Conservation (phyloP, 2,888 invertebrate species). For the Leistus spinibarbis region DNA sequence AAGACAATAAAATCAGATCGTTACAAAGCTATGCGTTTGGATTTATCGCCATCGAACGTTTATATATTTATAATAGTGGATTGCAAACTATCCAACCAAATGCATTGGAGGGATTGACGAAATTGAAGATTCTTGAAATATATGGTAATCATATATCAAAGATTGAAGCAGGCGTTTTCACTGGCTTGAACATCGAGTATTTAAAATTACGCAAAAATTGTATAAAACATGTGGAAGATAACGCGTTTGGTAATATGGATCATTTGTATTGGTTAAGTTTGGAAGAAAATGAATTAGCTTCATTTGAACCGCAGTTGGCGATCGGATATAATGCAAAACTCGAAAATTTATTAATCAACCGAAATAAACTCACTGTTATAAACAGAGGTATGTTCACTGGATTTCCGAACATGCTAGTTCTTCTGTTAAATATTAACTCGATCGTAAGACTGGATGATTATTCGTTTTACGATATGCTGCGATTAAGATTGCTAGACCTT, state of each 20-base stretch:
- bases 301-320: constrained; percentile 13
- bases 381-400: constrained; percentile 18
- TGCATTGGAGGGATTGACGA: constrained; percentile 5
- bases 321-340: constrained; percentile 17
- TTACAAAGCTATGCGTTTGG: constrained; percentile 11
- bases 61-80: constrained; percentile 23
- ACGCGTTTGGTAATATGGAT: constrained; percentile 32
- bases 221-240: constrained; percentile 11
- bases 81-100: constrained; percentile 6
- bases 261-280: constrained; percentile 19
- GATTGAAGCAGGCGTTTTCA: constrained; percentile 19
- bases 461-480: constrained; percentile 10
- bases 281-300: constrained; percentile 17
- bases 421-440: constrained; percentile 19
- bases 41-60: neutral
- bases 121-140: neutral
- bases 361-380: constrained; percentile 21
- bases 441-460: constrained; percentile 17
- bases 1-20: constrained; percentile 17
- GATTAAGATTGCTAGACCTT: constrained; percentile 15
- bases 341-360: constrained; percentile 24
- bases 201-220: constrained; percentile 14
- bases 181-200: constrained; percentile 4
- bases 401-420: constrained; percentile 16
- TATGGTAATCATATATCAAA: constrained; percentile 18